A percentile compares a stretch with the other conserved stretches of the same genome.
Conservation (phyloP, 1,140 invertebrate species). For the Apis florea region DNA sequence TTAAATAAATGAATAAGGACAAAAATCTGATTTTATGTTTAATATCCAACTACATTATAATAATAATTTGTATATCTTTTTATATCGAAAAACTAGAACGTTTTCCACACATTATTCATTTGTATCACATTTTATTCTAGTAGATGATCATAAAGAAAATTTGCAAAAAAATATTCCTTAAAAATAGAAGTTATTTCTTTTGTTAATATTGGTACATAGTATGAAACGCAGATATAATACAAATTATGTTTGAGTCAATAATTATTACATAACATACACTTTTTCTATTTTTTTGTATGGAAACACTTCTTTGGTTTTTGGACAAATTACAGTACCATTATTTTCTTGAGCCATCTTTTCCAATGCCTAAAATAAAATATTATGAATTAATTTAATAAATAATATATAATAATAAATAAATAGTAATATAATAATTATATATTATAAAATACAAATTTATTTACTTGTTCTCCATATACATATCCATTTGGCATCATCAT, state of each 20-base stretch:
- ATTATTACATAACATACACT: slow-evolving; percentile 95
- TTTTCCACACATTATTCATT: slow-evolving; percentile 14
- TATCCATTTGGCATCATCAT: slow-evolving; percentile 99
- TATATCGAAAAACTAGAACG: slow-evolving; percentile 21
- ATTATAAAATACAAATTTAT: slow-evolving; percentile 9
- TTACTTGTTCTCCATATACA: slow-evolving; percentile 95
- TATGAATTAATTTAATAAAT: slow-evolving; percentile 20
- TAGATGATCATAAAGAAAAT: slow-evolving; percentile 41
- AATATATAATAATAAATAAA: too few relatives aligned
- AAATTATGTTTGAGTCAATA: slow-evolving; percentile 40
- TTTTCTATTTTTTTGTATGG: slow-evolving; percentile 95
- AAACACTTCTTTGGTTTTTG: slow-evolving; percentile 94
- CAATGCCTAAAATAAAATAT: slow-evolving; percentile 84
- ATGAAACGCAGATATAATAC: slow-evolving; percentile 60
- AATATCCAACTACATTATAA: slow-evolving; percentile 39
- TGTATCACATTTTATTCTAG: slow-evolving; percentile 24
- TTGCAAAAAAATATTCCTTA: slow-evolving; percentile 54
- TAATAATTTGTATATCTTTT: slow-evolving; percentile 13
- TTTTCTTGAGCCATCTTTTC: slow-evolving; percentile 94
- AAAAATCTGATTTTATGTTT: slow-evolving; percentile 30
- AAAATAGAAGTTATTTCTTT: slow-evolving; percentile 68
- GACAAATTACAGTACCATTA: slow-evolving; percentile 93
- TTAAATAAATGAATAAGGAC: slow-evolving; percentile 67
- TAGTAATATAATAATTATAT: neutral
- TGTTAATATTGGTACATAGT: slow-evolving; percentile 54